These are phyloP conservation scores for Caenorhabditis imperialis DNA, from an alignment of 2,888 invertebrate species.

Conservation along the genomic window DNA sequence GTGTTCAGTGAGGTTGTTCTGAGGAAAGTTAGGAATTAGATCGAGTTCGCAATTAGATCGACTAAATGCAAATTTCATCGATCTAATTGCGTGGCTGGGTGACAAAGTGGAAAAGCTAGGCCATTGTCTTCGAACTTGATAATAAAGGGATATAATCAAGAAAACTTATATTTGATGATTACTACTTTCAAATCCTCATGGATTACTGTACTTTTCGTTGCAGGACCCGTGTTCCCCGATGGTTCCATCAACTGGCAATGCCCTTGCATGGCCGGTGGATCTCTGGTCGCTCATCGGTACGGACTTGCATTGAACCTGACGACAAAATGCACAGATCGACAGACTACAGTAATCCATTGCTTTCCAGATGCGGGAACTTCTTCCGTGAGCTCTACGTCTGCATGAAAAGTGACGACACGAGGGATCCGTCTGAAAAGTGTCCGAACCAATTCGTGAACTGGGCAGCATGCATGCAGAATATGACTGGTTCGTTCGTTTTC, in stretches of 20 bases:
- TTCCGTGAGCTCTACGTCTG: conserved; percentile 63
- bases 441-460: conserved; percentile 63
- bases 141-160: too few species aligned
- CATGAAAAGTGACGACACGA: conserved; percentile 54
- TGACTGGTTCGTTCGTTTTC: conserved; percentile 46
- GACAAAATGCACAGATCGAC: neutral
- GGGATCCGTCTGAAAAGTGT: conserved; percentile 56
- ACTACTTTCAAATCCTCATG: too few species aligned
- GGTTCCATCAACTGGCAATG: conserved; percentile 66
- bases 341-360: too few species aligned
- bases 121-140: too few species aligned
- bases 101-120: too few species aligned
- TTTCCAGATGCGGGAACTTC: conserved; percentile 57
- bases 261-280: conserved; percentile 63
- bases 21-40: too few species aligned
- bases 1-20: too few species aligned
- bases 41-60: too few species aligned
- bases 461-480: conserved; percentile 66
- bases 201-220: too few species aligned
- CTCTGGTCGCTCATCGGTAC: conserved; percentile 58
- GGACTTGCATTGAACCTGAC: neutral
- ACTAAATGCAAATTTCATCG: too few species aligned
- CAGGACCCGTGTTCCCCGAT: conserved; percentile 59
- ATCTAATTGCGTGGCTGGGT: too few species aligned
- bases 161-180: too few species aligned